A percentile compares a stretch with the other conserved stretches of the same genome.
phyloP scores from a whole-genome alignment of 2,888 invertebrate species.

The Drosophila demipolita region DNA sequence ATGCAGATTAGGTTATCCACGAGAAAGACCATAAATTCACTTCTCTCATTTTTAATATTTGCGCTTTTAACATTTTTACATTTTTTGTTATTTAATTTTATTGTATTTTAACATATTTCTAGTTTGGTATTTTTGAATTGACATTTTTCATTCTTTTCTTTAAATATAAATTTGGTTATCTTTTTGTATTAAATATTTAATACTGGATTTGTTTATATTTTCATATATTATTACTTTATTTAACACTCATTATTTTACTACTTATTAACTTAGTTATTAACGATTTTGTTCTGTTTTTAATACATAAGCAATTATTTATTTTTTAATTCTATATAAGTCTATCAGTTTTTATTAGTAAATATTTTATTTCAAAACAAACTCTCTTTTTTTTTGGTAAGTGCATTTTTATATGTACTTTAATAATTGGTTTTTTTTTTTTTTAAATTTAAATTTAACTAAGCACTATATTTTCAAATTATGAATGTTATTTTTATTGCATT shows the following conservation, averaged over 20 bases:
- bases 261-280: neutral
- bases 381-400: neutral
- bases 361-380: neutral
- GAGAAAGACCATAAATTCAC: neutral
- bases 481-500: neutral
- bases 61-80: neutral
- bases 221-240: too few relatives aligned
- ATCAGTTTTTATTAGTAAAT: neutral
- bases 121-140: neutral
- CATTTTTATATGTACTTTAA: neutral
- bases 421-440: neutral
- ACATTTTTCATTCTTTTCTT: neutral
- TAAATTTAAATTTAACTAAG: too few relatives aligned
- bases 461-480: neutral
- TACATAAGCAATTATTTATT: neutral
- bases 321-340: neutral
- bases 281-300: neutral
- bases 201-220: neutral
- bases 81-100: too few relatives aligned
- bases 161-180: neutral
- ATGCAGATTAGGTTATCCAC: slow-evolving; percentile 22
- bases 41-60: neutral
- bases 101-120: neutral
- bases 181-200: neutral
- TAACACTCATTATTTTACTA: neutral